Evolutionary conservation across 2,113 vertebrate genomes (phyloP).

Genomic region (Podarcis cretensis): DNA sequence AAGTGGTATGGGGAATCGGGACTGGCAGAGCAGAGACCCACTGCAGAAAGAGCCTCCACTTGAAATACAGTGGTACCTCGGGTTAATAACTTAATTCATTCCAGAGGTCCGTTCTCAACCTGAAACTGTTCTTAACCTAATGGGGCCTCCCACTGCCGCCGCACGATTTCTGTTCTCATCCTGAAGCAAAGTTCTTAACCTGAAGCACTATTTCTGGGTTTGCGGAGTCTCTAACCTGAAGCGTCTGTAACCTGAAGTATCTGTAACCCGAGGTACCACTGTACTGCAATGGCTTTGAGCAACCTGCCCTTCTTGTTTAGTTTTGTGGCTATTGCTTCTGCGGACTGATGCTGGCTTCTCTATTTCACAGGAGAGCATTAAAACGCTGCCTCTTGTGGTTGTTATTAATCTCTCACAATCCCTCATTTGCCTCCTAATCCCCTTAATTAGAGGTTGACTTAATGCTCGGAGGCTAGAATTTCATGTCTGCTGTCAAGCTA

Average conservation of each 20-base stretch:
- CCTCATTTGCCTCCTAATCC: background rate
- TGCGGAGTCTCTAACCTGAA: too few relatives aligned
- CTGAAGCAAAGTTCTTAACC: too few relatives aligned
- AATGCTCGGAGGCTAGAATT: background rate
- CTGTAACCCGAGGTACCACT: too few relatives aligned
- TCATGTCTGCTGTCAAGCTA: background rate
- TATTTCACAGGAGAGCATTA: background rate
- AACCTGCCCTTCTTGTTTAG: background rate
- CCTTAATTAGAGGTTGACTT: slow-evolving; percentile 18
- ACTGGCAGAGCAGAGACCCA: background rate
- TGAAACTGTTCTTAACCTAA: too few relatives aligned
- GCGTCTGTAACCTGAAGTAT: too few relatives aligned
- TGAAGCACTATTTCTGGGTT: too few relatives aligned
- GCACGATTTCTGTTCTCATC: too few relatives aligned
- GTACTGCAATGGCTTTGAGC: background rate
- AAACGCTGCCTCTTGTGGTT: background rate
- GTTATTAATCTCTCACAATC: background rate
- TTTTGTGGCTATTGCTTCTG: background rate
- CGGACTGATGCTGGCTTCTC: background rate
- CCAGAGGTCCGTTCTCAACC: too few relatives aligned
- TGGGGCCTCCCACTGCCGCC: too few relatives aligned
- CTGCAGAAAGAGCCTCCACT: background rate
- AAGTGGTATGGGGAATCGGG: background rate
- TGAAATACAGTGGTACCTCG: too few relatives aligned
- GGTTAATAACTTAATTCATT: too few relatives aligned